phyloP scores from a whole-genome alignment of 1,140 invertebrate species.

The Philopotamus ludificatus region DNA sequence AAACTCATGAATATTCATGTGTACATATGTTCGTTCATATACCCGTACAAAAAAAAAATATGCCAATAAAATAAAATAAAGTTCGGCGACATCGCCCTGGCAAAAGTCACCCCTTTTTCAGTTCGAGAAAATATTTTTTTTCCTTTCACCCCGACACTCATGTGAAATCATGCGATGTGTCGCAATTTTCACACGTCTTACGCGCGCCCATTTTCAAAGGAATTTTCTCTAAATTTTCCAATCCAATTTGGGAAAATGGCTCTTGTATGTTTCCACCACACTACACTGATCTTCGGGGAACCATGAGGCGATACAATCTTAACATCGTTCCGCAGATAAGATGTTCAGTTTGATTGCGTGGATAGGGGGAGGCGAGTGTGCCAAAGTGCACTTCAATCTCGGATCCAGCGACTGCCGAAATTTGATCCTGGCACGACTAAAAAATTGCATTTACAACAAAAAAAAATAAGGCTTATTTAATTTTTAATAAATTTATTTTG shows the following conservation, averaged over 20 bases:
- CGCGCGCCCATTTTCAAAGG: constrained; percentile 20
- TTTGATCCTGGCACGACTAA: no score
- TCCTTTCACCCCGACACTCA: not conserved
- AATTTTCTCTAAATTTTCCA: constrained; percentile 31
- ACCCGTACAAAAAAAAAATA: not conserved
- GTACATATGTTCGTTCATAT: no score
- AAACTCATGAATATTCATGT: no score
- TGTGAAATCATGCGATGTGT: constrained; percentile 16
- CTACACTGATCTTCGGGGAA: constrained; percentile 14
- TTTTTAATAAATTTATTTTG: no score
- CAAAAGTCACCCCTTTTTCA: not conserved
- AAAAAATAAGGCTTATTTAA: no score
- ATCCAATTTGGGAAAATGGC: constrained; percentile 28
- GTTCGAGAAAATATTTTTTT: not conserved
- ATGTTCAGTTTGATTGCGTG: constrained; percentile 19
- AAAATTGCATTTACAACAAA: no score
- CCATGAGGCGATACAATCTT: constrained; percentile 22
- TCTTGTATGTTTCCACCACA: not conserved
- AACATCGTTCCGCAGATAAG: constrained; percentile 15
- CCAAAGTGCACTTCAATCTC: not conserved
- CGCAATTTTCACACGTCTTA: constrained; percentile 26
- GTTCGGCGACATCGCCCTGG: not conserved
- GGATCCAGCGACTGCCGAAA: no score
- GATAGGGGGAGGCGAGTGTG: not conserved
- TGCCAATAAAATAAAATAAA: not conserved